Conservation (phyloP, 2,888 invertebrate species). For the Melieria picta region DNA sequence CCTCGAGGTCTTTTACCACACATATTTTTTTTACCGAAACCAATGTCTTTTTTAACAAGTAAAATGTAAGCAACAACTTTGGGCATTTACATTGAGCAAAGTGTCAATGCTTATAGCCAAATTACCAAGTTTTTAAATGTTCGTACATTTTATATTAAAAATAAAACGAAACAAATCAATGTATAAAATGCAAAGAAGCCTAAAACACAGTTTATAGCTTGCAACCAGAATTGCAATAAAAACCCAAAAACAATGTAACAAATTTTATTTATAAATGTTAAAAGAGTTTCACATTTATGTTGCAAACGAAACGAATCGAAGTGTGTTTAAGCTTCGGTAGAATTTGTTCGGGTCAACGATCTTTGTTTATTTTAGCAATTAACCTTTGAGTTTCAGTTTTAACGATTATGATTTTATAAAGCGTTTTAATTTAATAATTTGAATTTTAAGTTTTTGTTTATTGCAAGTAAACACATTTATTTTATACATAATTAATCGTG, state of each 20-base stretch:
- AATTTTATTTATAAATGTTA: neutral
- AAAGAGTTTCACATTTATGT: neutral
- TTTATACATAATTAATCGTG: constrained; percentile 11
- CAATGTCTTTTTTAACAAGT: neutral
- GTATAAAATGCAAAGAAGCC: no score
- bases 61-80: no score
- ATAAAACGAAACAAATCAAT: no score
- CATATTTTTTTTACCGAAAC: constrained; percentile 1
- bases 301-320: no score
- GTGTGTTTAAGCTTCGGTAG: neutral
- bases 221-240: constrained; percentile 10
- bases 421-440: no score
- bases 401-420: no score
- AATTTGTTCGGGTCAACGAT: neutral
- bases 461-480: constrained; percentile 35
- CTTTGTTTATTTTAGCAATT: neutral
- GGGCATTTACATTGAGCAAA: neutral
- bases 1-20: constrained; percentile 6
- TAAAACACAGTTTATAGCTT: no score
- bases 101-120: neutral
- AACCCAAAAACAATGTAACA: constrained; percentile 6
- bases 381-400: no score
- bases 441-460: constrained; percentile 34
- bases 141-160: no score
- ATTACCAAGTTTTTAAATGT: neutral